phyloP scores from a whole-genome alignment of 2,888 invertebrate genomes.

The Rotaria magnacalcarata region DNA sequence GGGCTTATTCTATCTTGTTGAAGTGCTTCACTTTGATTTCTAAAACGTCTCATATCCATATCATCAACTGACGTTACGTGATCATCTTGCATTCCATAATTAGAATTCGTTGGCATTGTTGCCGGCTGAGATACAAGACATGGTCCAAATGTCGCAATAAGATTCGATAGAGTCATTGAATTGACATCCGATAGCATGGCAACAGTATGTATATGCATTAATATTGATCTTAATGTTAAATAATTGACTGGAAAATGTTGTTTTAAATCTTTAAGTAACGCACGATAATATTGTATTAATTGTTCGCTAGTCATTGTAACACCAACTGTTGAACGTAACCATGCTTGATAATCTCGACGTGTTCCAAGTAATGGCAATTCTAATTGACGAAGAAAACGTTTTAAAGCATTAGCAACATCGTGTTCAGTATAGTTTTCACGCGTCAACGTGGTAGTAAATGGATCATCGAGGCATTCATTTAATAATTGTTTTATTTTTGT shows the following conservation, averaged over 20 bases:
- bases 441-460: neutral
- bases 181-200: neutral
- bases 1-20: neutral
- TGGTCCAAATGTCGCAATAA: neutral
- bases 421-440: neutral
- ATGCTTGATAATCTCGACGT: neutral
- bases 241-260: neutral
- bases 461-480: neutral
- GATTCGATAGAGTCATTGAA: neutral
- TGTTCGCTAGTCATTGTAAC: neutral
- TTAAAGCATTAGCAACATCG: neutral
- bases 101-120: neutral
- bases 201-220: neutral
- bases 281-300: neutral
- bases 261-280: neutral
- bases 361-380: neutral
- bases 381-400: neutral
- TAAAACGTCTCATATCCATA: neutral
- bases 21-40: neutral
- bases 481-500: neutral
- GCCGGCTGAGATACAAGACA: neutral
- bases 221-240: neutral
- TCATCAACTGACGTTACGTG: neutral
- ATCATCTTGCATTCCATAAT: neutral
- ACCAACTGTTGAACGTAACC: slow-evolving; percentile 5